phyloP scores from a whole-genome alignment of 2,113 vertebrate species.

The Ictalurus furcatus region DNA sequence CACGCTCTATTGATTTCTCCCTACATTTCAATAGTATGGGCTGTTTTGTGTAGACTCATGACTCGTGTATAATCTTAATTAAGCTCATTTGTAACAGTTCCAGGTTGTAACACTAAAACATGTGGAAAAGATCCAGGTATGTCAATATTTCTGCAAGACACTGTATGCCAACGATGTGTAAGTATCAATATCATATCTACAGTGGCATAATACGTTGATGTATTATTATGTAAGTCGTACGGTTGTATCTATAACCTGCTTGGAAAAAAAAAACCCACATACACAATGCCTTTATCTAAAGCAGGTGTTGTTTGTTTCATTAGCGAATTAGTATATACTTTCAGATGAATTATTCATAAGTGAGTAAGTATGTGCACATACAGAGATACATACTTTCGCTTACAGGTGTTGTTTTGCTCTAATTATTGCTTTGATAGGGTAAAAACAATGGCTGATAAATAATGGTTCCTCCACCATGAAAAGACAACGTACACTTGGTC shows the following conservation, averaged over 20 bases:
- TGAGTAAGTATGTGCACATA: too few species aligned
- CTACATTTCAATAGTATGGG: neutral
- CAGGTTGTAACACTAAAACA: too few species aligned
- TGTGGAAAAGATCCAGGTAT: too few species aligned
- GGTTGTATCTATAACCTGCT: neutral
- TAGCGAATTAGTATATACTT: neutral
- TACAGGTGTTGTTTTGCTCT: neutral
- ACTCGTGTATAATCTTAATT: neutral
- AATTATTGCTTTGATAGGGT: slow-evolving; percentile 11
- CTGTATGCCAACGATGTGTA: too few species aligned
- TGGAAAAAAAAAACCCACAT: neutral
- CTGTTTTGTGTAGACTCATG: neutral
- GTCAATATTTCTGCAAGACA: neutral
- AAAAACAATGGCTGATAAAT: neutral
- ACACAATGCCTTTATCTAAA: neutral
- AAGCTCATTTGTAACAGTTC: too few species aligned
- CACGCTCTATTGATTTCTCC: neutral
- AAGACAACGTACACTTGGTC: neutral
- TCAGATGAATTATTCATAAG: neutral
- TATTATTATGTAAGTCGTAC: too few species aligned
- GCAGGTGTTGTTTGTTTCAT: neutral
- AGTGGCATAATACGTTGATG: neutral
- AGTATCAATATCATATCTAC: neutral
- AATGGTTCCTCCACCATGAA: neutral
- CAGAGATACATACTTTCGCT: neutral